Base-by-base conservation (phyloP, 2,797 vertebrate species). In the Clamator glandarius region DNA sequence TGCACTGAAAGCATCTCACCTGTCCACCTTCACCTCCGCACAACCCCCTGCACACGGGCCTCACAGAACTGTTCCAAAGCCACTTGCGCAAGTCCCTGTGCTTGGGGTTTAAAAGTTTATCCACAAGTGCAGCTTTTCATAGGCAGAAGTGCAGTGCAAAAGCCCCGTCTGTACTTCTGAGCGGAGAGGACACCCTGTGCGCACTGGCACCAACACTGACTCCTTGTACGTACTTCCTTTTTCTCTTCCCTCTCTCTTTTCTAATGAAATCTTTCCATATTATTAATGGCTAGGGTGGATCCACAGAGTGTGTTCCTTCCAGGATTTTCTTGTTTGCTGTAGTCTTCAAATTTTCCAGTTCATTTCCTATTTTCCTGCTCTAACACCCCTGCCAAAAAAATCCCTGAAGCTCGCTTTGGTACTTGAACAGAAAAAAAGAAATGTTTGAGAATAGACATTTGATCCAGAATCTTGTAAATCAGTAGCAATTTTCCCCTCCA, bases 261-360 rank as follows among this genome's bases (percentile, higher is more conserved):
- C 92, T 85, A 92, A 89, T 91, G 90, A 95, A 96, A 90, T 94
- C 69, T 96, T 97, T 89, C 85, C 80, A 74, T 36, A 6, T 88
- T 84, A 61, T 86, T 87, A 77, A 75, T 44, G 58, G 94, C 73
- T 2, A 0, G 86, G 81, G 66, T n/a, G 78, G 73, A 87, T 92
- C 92, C 63, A 25, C 3, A 20, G 67, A n/a, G 19, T 4, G 6
- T 69, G 59, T 12, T 86, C 93, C 93, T 91, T 92, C 94, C 92
- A 78, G 29, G 39, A 36, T 69, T 77, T 82, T 93, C 85, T 72
- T 84, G 87, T 83, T 90, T 91, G 92, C 96, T 91, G 89, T 2
- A 95, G 92, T 35, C 90, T 95, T 96, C 90, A 88, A 7, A 79
- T 86, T 93, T 94, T 90, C 90, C 93, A 94, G 51, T 80, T 85